Evolutionary conservation across 1,140 invertebrate genomes (phyloP).

Genomic region (Goniozus legneri): DNA sequence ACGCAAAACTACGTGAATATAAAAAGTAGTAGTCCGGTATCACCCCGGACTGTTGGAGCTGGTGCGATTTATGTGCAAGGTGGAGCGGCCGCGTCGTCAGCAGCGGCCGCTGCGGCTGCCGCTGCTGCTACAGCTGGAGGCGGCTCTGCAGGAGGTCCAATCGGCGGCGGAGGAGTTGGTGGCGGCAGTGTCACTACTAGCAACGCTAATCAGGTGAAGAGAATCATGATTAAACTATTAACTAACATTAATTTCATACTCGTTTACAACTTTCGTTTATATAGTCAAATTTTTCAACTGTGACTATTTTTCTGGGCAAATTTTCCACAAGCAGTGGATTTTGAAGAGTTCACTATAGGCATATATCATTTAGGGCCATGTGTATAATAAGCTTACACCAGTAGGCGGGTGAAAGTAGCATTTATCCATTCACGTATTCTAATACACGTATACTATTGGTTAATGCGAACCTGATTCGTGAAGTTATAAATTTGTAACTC

Average conservation of each 20-base stretch:
- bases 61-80: constrained; percentile 39
- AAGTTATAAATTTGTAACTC: constrained; percentile 5
- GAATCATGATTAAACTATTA: too few relatives aligned
- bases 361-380: too few relatives aligned
- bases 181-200: too few relatives aligned
- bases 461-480: too few relatives aligned
- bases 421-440: constrained; percentile 22
- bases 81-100: constrained; percentile 30
- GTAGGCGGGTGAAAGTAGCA: constrained; percentile 44
- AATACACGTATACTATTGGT: too few relatives aligned
- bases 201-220: too few relatives aligned
- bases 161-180: constrained; percentile 21
- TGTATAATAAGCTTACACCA: constrained; percentile 12
- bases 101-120: constrained; percentile 20
- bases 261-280: too few relatives aligned
- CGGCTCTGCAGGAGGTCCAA: constrained; percentile 12
- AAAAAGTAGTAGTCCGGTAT: constrained; percentile 50
- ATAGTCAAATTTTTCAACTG: too few relatives aligned
- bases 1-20: constrained; percentile 49
- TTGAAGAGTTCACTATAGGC: too few relatives aligned
- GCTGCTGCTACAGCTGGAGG: constrained; percentile 20
- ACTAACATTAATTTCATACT: too few relatives aligned
- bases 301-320: too few relatives aligned
- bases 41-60: constrained; percentile 45
- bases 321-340: too few relatives aligned